phyloP scores from a whole-genome alignment of 2,113 vertebrate genomes.

The Fukomys damarensis region DNA sequence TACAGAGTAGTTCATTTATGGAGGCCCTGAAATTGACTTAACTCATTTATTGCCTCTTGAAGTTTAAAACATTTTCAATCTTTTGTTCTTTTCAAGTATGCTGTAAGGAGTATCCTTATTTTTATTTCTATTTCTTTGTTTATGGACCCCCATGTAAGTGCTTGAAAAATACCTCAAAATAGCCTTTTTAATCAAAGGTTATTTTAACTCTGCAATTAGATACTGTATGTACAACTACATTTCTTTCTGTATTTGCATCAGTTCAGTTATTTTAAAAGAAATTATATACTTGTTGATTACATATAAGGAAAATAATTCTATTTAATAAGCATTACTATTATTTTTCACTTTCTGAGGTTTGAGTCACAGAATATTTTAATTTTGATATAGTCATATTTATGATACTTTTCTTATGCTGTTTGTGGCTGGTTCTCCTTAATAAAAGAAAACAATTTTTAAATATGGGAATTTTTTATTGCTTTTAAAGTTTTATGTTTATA shows the following conservation, averaged over 20 bases:
- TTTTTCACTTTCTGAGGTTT: background rate
- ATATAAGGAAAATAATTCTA: background rate
- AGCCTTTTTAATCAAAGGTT: constrained; percentile 7
- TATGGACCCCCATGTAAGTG: background rate
- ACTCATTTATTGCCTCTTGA: background rate
- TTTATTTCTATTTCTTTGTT: background rate
- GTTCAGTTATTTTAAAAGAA: background rate
- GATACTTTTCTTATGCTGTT: background rate
- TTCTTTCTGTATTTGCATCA: background rate
- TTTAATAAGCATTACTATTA: background rate
- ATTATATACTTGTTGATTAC: background rate
- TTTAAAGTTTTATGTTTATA: constrained; percentile 44
- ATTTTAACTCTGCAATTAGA: background rate
- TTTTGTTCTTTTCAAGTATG: constrained; percentile 29
- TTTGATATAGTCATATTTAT: background rate
- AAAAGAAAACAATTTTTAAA: background rate
- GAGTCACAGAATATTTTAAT: background rate
- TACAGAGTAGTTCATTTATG: background rate
- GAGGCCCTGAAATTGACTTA: background rate
- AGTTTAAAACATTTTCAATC: background rate
- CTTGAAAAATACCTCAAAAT: background rate
- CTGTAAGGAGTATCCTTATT: background rate
- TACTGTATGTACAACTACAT: background rate
- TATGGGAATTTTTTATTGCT: background rate
- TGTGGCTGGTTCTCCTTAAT: background rate